Evolutionary conservation across 2,113 vertebrate species (phyloP), one percentile per base, ranked within the genome.

Genomic region (Cephalopholis sonnerati): DNA sequence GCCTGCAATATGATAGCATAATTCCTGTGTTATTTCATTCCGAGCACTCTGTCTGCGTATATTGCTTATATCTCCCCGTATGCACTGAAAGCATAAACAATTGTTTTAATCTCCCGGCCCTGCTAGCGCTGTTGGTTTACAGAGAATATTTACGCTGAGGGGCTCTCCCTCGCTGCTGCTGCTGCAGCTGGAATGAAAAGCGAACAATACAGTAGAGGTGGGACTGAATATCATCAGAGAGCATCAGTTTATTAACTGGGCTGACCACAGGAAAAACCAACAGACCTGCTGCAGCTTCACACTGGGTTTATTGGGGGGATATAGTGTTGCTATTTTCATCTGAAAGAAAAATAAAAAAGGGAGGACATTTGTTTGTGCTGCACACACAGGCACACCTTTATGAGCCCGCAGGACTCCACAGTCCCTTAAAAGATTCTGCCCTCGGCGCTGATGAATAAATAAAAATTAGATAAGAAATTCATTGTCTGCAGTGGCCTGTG

Each of bases 71-170:
- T 32, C 29, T 58, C 17, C 70, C 65, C 20, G 11, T 44, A 58
- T 48, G 67, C 51, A 74, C 55, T n/a, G 29, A 72, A 50, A 82
- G 63, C 41, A 81, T 59, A 79, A 85, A 81, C 77, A 74, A 61
- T 79, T 66, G 73, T 64, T 83, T 89, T 85, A 85, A 85, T 84
- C 81, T 79, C 66, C 1, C 1, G 20, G 12, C 27, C 59, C 65
- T 32, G 61, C 44, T 13, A 2, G 66, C 17, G 48, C 27, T 44
- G 62, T 8, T 61, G 68, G 61, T 81, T 77, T 76, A 36, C 27
- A 77, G 48, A 53, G 50, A 50, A 51, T 80, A 59, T 77, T 83
- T 71, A 59, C 39, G 17, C 66, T 20, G 58, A 74, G 44, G 41
- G 77, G 65, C 44, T 57, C 59, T 65, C 39, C 27, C 36, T 51